Evolutionary conservation across 2,113 vertebrate species (phyloP), one percentile per base, ranked within the genome.

Genomic region (Platichthys flesus): DNA sequence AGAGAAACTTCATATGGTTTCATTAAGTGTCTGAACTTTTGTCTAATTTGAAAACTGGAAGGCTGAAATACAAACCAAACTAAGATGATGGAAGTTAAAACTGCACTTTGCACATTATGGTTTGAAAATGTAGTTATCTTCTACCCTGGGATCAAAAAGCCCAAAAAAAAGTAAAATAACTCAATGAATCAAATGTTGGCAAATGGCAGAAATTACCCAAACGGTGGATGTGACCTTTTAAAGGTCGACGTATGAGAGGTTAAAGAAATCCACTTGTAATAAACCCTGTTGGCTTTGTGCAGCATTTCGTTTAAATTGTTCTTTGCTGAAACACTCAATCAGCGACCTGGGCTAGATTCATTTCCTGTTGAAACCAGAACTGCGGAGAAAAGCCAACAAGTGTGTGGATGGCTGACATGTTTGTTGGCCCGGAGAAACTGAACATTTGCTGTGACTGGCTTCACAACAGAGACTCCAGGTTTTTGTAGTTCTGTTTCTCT

Each of bases 231-330:
- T 61, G 64, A 74, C 76, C 18, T 84, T 67, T 88, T 81, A 76
- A 89, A 89, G 82, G 70, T 76, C 55, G 83, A 74, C 28, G 21
- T 75, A 56, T 54, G 3, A 60, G 57, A 55, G 47, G 35, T 23
- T 35, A 52, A 79, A 60, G 66, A 84, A 70, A 70, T 56, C 35
- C 8, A 74, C 65, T 66, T 14, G 16, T 71, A 52, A 61, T 68
- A 58, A 72, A 70, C 13, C 37, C 49, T 62, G 55, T 71, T 76
- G 61, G 68, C 74, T 83, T 49, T 61, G 2, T 72, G 68, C 59
- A 58, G 58, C 42, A 47, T 80, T 79, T 67, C 69, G 23, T 85
- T 81, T 74, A 57, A 85, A 83, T 76, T 61, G 31, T 40, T 24
- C 40, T 28, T 40, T 47, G 20, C 49, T 69, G 68, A 57, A 56